Conservation (phyloP, 2,113 vertebrate species). For the Leptosomus discolor region DNA sequence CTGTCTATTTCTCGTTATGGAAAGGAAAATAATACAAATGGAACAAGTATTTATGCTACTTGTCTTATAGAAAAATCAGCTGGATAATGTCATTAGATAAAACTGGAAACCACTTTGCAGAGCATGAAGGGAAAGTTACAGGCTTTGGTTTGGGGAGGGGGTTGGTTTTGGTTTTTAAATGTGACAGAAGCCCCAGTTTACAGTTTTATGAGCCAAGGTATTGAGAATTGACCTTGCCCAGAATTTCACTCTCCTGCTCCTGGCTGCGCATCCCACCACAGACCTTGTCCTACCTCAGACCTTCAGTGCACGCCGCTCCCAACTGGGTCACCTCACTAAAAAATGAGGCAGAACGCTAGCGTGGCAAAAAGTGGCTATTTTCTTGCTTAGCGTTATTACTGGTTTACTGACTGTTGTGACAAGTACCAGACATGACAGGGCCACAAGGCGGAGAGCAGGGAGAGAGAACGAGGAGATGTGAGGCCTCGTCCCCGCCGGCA, state of each 20-base stretch:
- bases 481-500: neutral
- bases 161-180: neutral
- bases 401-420: neutral
- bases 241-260: neutral
- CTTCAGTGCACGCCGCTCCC: neutral
- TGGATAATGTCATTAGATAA: neutral
- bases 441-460: neutral
- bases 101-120: neutral
- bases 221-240: neutral
- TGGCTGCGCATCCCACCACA: neutral
- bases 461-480: neutral
- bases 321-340: neutral
- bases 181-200: neutral
- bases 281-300: neutral
- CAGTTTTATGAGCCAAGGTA: neutral
- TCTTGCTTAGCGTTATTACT: neutral
- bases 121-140: neutral
- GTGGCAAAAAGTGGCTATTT: neutral
- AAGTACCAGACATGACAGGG: neutral
- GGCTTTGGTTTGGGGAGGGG: neutral
- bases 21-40: neutral
- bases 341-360: neutral
- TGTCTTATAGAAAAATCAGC: neutral
- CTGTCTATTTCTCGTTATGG: neutral
- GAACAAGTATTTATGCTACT: neutral